A percentile compares a stretch with the other conserved stretches of the same genome.
These are phyloP conservation scores for Vanessa atalanta DNA, from an alignment of 1,140 invertebrate species.

Conservation along the genomic window DNA sequence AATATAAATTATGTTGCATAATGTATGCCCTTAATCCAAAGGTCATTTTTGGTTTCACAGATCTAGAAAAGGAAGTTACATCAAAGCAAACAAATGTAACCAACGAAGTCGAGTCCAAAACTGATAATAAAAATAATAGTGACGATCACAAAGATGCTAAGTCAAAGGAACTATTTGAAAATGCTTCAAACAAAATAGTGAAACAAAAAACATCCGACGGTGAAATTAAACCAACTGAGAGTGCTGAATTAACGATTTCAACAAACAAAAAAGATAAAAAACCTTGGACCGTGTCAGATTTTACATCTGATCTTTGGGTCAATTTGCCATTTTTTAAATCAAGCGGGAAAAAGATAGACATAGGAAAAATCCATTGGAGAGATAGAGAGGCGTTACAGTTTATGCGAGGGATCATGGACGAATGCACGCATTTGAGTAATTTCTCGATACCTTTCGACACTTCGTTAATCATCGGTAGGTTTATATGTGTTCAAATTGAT, in stretches of 20 bases:
- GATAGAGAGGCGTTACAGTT: slow-evolving; percentile 93
- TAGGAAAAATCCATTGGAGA: slow-evolving; percentile 82
- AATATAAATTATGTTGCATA: too few relatives aligned
- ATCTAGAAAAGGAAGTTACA: background rate
- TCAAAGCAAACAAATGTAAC: slow-evolving; percentile 2
- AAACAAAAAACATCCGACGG: background rate
- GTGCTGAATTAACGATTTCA: slow-evolving; percentile 1
- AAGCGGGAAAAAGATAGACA: slow-evolving; percentile 76
- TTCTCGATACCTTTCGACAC: slow-evolving; percentile 93
- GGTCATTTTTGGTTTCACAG: background rate
- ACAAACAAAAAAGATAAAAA: slow-evolving; percentile 41
- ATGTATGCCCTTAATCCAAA: too few relatives aligned
- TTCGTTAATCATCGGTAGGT: slow-evolving; percentile 87
- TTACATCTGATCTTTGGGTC: slow-evolving; percentile 67
- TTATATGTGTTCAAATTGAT: too few relatives aligned
- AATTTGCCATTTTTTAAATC: slow-evolving; percentile 67
- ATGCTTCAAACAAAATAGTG: background rate
- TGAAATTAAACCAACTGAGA: background rate
- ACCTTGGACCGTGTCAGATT: slow-evolving; percentile 68
- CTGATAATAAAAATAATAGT: background rate
- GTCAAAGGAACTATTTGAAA: background rate
- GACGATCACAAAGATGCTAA: background rate
- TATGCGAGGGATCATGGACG: slow-evolving; percentile 99
- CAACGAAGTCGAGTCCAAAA: background rate
- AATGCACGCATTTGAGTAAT: slow-evolving; percentile 97